Base-by-base conservation (phyloP, 2,888 invertebrate genomes). In the Clunio marinus region DNA sequence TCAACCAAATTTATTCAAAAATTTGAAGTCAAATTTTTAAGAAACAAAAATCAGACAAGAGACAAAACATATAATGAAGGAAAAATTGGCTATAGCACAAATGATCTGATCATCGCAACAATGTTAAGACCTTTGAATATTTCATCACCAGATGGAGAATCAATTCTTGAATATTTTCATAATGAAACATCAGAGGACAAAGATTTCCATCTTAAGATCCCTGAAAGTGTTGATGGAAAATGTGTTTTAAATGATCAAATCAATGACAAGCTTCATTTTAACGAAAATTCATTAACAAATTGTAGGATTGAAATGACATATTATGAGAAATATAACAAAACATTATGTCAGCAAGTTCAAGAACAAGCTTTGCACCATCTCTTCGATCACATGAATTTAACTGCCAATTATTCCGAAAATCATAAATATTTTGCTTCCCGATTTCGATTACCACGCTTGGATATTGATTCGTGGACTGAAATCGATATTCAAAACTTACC, bases 201-300 rank as follows among this genome's bases (percentile, higher is more conserved):
- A 17, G 27, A 32, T 8, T 66, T 24, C 24, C 13, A 46, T 22
- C 2, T 66, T 13, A 66, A 32, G 24, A 32, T 66, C 55, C 66
- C 66, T 17, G 55, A 55, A 60, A 66, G 24, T 32, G 4, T 17
- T 28, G 55, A 51, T 22, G 66, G 55, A 20, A 10, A 35, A 17
- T 66, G 66, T 55, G 10, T 55, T 32, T 15, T 66, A 35, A 35
- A 2, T 32, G 55, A 45, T 24, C n/a, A 45, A 15, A 20, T 27
- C 2, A 5, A 51, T 25, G 66, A 66, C 24, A 1, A 1, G 25
- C 22, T 63, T 24, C 10, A 2, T 8, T 63, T 63, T 17, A 66
- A 66, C 35, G 66, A 66, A 10, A 66, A 66, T 22, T 66, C 55
- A n/a, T n/a, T 24, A 24, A 66, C 55, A 51, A 25, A 7, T 20